Percentiles rank a stretch among this genome's conserved stretches.
phyloP scores from a whole-genome alignment of 2,113 vertebrate genomes.

The Struthio camelus region DNA sequence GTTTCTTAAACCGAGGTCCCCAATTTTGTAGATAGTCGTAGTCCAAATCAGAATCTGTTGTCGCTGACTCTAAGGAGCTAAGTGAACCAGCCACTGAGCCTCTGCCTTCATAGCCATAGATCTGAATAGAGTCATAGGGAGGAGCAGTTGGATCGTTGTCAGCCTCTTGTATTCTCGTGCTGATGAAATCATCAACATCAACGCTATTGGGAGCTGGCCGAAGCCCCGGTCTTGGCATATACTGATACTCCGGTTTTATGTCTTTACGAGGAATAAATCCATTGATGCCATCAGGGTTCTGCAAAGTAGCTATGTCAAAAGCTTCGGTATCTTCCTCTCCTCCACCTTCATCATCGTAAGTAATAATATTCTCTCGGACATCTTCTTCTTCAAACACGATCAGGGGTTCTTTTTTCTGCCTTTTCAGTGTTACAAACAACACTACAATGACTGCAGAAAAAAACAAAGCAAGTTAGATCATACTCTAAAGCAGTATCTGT shows the following conservation, averaged over 20 bases:
- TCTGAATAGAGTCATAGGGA: conserved; percentile 98
- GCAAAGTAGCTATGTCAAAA: conserved; percentile 96
- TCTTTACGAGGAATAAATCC: conserved; percentile 97
- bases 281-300: conserved; percentile 96
- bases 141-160: conserved; percentile 94
- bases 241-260: conserved; percentile 96
- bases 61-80: conserved; percentile 96
- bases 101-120: conserved; percentile 96
- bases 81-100: conserved; percentile 95
- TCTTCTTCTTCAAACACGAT: conserved; percentile 98
- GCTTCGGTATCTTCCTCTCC: conserved; percentile 98
- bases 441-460: conserved; percentile 86
- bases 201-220: conserved; percentile 88
- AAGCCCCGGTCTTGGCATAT: conserved; percentile 85
- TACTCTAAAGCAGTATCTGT: too few species aligned
- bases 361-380: conserved; percentile 97
- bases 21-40: conserved; percentile 99
- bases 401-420: conserved; percentile 95
- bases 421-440: conserved; percentile 92
- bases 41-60: conserved; percentile 98
- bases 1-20: conserved; percentile 98
- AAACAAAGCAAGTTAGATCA: background rate
- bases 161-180: conserved; percentile 91
- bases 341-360: conserved; percentile 96
- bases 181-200: conserved; percentile 98